A percentile compares a stretch with the other conserved stretches of the same genome.
Conservation (phyloP, 1,140 invertebrate species). For the Hyphantria cunea region DNA sequence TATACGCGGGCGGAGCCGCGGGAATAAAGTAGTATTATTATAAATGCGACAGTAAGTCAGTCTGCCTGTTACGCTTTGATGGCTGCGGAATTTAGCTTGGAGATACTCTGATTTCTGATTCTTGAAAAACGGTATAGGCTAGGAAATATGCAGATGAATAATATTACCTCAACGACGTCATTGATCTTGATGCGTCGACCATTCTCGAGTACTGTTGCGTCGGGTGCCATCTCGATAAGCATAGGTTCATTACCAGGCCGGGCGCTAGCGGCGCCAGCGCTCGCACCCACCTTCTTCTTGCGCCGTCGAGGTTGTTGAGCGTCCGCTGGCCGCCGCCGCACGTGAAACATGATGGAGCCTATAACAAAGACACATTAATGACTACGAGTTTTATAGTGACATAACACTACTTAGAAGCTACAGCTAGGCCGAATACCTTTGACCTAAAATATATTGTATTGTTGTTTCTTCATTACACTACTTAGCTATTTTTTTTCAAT, state of each 20-base stretch:
- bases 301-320: slow-evolving; percentile 93
- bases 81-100: too few relatives aligned
- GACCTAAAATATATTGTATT: too few relatives aligned
- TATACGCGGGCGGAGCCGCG: too few relatives aligned
- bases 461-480: too few relatives aligned
- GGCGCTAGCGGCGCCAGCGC: slow-evolving; percentile 66
- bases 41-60: too few relatives aligned
- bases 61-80: too few relatives aligned
- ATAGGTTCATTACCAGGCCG: slow-evolving; percentile 80
- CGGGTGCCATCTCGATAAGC: slow-evolving; percentile 84
- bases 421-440: too few relatives aligned
- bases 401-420: too few relatives aligned
- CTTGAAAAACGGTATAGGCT: too few relatives aligned
- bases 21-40: too few relatives aligned
- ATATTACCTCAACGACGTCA: slow-evolving; percentile 84
- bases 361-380: slow-evolving; percentile 25
- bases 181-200: slow-evolving; percentile 83
- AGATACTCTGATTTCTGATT: too few relatives aligned
- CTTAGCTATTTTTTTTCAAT: too few relatives aligned
- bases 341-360: slow-evolving; percentile 98
- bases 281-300: slow-evolving; percentile 91
- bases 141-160: neutral
- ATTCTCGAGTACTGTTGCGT: slow-evolving; percentile 83
- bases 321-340: slow-evolving; percentile 93
- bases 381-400: neutral